These are phyloP conservation scores for Pristis pectinata DNA, from an alignment of 2,797 vertebrate genomes.

Conservation along the genomic window DNA sequence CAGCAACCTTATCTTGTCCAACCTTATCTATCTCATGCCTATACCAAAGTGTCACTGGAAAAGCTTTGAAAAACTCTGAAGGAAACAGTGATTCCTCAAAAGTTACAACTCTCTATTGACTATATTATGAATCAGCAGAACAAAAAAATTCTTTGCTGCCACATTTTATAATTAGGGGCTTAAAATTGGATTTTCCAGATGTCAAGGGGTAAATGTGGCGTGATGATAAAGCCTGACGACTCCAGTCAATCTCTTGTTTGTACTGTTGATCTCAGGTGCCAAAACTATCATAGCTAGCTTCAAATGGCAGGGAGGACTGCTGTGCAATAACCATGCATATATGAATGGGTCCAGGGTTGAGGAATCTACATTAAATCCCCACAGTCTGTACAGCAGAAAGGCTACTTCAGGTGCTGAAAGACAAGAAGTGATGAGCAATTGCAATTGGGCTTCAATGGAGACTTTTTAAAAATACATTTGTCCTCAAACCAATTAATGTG, in stretches of 20 bases:
- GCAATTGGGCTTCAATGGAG: background rate
- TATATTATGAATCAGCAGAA: background rate
- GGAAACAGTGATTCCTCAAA: background rate
- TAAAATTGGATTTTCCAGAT: background rate
- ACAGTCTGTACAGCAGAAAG: background rate
- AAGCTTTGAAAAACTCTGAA: background rate
- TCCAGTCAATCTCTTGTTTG: background rate
- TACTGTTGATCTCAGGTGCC: background rate
- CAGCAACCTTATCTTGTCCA: no score
- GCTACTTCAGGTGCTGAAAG: background rate
- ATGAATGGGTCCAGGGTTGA: background rate
- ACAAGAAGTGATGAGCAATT: background rate
- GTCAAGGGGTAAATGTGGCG: background rate
- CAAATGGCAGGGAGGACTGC: background rate
- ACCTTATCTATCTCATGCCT: background rate
- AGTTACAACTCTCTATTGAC: background rate
- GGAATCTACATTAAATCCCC: background rate
- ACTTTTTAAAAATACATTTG: background rate
- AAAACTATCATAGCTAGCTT: background rate
- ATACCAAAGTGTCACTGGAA: background rate
- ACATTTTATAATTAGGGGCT: background rate
- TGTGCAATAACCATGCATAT: background rate
- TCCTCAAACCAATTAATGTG: background rate
- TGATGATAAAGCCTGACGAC: background rate
- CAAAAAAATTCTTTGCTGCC: no score